Evolutionary conservation across 2,888 invertebrate genomes (phyloP), one percentile per base, ranked within the genome.

Genomic region (Scaptomyza reducta): DNA sequence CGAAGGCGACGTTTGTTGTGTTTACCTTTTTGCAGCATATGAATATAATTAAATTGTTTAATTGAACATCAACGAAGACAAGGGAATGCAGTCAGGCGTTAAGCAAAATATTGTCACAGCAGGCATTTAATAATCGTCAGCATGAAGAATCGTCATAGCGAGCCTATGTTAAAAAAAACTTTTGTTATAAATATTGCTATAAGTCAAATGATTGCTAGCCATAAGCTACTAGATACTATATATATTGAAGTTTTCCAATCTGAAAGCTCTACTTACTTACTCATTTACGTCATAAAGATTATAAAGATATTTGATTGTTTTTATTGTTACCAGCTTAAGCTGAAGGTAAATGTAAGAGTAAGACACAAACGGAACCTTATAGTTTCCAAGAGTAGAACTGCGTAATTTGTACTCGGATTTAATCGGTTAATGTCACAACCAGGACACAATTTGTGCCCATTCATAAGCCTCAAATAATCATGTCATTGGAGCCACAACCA

Each of bases 41-140:
- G 63, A 70, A 67, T 73, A 77, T 77, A 80, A 79, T 79, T 80
- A 77, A 79, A 78, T 78, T 69, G 73, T 75, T 77, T 65, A 65
- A 78, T 72, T 63, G 74, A 61, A 44, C 61, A 70, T 56, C 38
- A 64, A 57, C 49, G 3, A 35, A 0, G 3, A 74, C 44, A n/a
- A 50, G 11, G 18, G 44, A 74, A 74, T 58, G 57, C 70, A 63
- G 60, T 55, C 63, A 60, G 66, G 70, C 74, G 70, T 74, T 66
- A 74, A 66, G 51, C 40, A 70, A 63, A 74, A 66, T 66, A 69
- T 61, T 66, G 60, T 56, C 31, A 29, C 18, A 50, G 10, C 41
- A 18, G 31, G 27, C 46, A 45, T 9, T 11, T 31, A n/a, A n/a
- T 3, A 27, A 40, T 33, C 11, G 27, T 11, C 27, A 22, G 10